Conservation (phyloP, 2,113 vertebrate genomes). For the Brachypteracias leptosomus region DNA sequence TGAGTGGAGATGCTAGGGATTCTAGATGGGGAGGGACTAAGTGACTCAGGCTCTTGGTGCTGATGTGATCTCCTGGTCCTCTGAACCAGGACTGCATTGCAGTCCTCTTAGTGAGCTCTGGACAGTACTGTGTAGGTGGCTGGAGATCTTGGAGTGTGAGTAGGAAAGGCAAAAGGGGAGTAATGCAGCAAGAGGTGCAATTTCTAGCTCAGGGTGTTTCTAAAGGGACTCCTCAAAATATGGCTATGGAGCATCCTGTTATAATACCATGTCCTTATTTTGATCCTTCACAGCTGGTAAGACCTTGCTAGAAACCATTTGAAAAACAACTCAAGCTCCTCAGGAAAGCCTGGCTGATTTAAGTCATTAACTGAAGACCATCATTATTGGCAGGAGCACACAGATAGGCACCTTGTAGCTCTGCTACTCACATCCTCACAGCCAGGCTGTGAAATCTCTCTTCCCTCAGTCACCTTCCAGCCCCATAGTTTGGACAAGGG, state of each 20-base stretch:
- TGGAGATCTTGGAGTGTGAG: not conserved
- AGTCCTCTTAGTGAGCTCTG: not conserved
- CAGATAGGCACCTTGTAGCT: not conserved
- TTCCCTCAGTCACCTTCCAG: not conserved
- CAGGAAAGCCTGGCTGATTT: not conserved
- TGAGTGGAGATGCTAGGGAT: not conserved
- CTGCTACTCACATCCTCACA: not conserved
- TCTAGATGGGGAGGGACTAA: not conserved
- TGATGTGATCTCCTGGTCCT: not conserved
- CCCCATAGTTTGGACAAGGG: not conserved
- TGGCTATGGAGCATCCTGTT: not conserved
- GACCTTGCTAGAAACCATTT: not conserved
- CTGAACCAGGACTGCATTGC: not conserved
- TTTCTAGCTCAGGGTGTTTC: not conserved
- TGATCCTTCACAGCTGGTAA: not conserved
- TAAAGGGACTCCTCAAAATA: not conserved
- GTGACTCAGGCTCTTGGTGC: not conserved
- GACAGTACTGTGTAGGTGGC: not conserved
- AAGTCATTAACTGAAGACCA: not conserved
- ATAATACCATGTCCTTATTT: not conserved
- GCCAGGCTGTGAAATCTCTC: not conserved
- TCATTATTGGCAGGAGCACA: not conserved
- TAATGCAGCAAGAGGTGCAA: not conserved
- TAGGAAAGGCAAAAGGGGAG: not conserved
- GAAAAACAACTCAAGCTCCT: not conserved